Evolutionary conservation across 2,113 vertebrate genomes (phyloP), one percentile per base, ranked within the genome.

Genomic region (Caranx melampygus): DNA sequence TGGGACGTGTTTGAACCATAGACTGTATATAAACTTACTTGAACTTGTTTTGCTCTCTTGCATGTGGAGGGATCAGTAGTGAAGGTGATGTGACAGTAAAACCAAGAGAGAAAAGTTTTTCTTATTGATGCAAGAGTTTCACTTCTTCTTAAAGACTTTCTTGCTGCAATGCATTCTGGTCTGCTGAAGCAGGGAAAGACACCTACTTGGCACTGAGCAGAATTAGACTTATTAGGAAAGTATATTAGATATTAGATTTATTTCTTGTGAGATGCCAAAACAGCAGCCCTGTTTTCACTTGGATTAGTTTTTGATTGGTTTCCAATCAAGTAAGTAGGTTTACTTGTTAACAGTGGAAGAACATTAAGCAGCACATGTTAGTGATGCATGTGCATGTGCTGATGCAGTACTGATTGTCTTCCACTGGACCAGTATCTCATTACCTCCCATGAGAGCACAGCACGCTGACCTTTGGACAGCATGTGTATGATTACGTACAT

Each of bases 401-500:
- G 88, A 91, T 83, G 58, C 58, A 64, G 70, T 68, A 21, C 79
- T 33, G 47, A 85, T 81, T 85, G 70, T 76, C 35, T 75, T 90
- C 74, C 57, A 70, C 37, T 70, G 65, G 83, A 83, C 68, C 44
- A 15, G 69, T 82, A 72, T 92, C 78, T 51, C 64, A 77, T 92
- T 92, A 92, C 91, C 64, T 82, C 79, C 82, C 75, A 47, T 57
- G 86, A 85, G 87, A 87, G 57, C 81, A 71, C 79, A 77, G 62
- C 63, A 61, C 81, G 13, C 84, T 86, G 88, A 90, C 91, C 89
- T 93, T 90, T 57, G 61, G 71, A 77, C 35, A 49, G 9, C 35
- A 14, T 35, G 64, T 81, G 60, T 82, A 81, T 66, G 76, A 51
- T 55, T 78, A 63, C 83, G 47, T 87, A 45, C 60, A 62, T 69